Conservation (phyloP, 2,797 vertebrate genomes). For the Gymnodraco acuticeps region DNA sequence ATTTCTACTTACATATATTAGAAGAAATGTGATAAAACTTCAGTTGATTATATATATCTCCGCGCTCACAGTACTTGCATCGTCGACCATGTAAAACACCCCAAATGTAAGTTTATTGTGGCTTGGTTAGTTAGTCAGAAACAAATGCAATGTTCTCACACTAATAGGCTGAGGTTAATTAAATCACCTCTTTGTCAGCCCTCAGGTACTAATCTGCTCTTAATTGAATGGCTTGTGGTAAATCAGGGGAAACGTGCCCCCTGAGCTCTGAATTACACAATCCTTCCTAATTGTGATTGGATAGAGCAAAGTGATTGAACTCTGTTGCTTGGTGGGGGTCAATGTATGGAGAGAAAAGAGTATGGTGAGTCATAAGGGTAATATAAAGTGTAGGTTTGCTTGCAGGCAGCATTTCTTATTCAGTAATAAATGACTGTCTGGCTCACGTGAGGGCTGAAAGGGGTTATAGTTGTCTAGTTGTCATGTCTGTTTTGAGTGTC, state of each 20-base stretch:
- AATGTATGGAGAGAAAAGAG: neutral
- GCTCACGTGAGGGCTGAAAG: constrained; percentile 6
- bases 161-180: constrained; percentile 81
- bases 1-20: neutral
- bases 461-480: constrained; percentile 16
- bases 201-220: constrained; percentile 81
- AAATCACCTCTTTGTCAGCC: constrained; percentile 79
- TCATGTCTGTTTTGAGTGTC: constrained; percentile 7
- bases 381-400: neutral
- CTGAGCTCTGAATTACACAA: constrained; percentile 77
- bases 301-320: constrained; percentile 75
- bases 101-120: constrained; percentile 25
- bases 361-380: neutral
- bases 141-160: constrained; percentile 65
- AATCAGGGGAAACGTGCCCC: constrained; percentile 73
- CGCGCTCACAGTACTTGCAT: constrained; percentile 17
- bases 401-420: neutral
- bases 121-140: constrained; percentile 57
- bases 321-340: constrained; percentile 52
- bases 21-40: neutral
- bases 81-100: constrained; percentile 31
- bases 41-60: neutral
- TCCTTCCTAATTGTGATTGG: constrained; percentile 77
- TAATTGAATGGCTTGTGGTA: constrained; percentile 81
- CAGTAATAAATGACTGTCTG: constrained; percentile 2